phyloP scores from a whole-genome alignment of 2,113 vertebrate species.

The Capreolus pygargus region DNA sequence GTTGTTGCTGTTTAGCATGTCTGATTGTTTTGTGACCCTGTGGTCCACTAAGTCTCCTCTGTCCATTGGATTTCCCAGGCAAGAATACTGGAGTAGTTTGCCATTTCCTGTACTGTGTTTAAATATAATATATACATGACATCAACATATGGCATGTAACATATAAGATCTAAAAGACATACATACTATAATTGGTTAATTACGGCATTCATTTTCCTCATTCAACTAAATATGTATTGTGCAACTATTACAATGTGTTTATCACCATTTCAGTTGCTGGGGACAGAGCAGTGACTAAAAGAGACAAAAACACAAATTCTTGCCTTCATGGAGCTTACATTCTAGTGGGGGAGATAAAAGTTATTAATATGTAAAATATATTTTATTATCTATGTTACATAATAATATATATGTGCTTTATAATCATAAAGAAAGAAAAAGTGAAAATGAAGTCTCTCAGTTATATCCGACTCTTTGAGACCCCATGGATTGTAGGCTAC shows the following conservation, averaged over 20 bases:
- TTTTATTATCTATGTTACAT: neutral
- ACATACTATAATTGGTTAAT: neutral
- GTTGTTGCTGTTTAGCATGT: neutral
- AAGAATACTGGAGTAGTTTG: neutral
- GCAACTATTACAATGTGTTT: neutral
- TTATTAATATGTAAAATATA: slow-evolving; percentile 25
- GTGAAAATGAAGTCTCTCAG: neutral
- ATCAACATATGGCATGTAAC: neutral
- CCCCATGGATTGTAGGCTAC: neutral
- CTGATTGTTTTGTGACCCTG: neutral
- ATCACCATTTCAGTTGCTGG: neutral
- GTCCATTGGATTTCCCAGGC: neutral
- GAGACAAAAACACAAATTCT: slow-evolving; percentile 28
- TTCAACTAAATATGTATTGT: neutral
- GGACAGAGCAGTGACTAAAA: neutral
- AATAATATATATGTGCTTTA: neutral
- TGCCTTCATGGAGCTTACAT: slow-evolving; percentile 10
- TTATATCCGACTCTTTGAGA: neutral
- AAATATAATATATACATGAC: neutral
- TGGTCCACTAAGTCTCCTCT: neutral
- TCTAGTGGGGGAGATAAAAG: neutral
- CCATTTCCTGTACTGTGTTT: neutral
- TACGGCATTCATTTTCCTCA: neutral
- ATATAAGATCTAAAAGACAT: neutral
- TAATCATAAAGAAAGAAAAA: neutral